Evolutionary conservation across 2,797 vertebrate species (phyloP).

Genomic region (Tenualosa thibaudeaui): DNA sequence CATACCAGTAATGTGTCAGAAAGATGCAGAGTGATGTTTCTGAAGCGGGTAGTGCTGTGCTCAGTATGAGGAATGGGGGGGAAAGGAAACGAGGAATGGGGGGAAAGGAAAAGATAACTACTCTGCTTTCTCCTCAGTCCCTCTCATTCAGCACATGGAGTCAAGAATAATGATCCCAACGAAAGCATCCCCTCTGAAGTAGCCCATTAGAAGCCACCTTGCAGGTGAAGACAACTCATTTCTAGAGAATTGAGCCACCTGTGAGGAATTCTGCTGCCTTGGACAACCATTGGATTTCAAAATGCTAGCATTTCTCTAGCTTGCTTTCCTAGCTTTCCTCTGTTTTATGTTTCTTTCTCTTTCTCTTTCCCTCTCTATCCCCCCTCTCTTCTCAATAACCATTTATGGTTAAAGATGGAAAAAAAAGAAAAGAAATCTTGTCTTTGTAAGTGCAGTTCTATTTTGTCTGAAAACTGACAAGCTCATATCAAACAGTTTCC

Average conservation of each 20-base stretch:
- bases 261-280: not conserved
- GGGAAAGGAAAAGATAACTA: not conserved
- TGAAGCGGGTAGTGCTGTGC: not conserved
- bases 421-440: not conserved
- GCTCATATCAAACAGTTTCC: not conserved
- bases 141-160: conserved; percentile 80
- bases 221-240: conserved; percentile 9
- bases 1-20: not conserved
- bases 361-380: not conserved
- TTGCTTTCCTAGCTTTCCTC: too few species aligned
- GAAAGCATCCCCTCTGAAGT: conserved; percentile 74
- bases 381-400: not conserved
- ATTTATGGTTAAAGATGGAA: not conserved
- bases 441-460: not conserved
- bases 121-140: conserved; percentile 60
- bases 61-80: not conserved
- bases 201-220: conserved; percentile 27
- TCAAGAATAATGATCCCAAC: conserved; percentile 80
- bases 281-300: not conserved
- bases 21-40: not conserved
- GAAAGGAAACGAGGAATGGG: not conserved
- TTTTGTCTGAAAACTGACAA: not conserved
- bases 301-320: not conserved
- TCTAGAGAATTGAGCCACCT: not conserved
- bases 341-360: not conserved